A percentile compares a stretch with the other conserved stretches of the same genome.
Evolutionary conservation across 2,797 vertebrate genomes (phyloP).

Genomic region (Percopsis omiscomaycus): DNA sequence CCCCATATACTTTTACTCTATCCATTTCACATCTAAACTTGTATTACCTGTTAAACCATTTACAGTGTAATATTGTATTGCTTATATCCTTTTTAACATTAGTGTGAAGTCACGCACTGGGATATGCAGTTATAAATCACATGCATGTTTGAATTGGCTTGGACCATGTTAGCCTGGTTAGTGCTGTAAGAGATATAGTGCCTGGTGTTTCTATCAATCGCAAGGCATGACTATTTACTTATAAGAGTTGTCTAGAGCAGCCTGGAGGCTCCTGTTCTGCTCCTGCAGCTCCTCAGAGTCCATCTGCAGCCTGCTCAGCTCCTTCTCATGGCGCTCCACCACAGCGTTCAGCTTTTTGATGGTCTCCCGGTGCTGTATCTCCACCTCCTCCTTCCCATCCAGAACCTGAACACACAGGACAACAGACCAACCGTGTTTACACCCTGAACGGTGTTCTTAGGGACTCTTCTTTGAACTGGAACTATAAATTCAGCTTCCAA

Average conservation of each 20-base stretch:
- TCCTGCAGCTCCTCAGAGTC: constrained; percentile 88
- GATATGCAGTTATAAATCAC: not conserved
- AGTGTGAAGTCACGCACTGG: not conserved
- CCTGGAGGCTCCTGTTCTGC: constrained; percentile 88
- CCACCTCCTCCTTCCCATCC: constrained; percentile 95
- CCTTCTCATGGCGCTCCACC: constrained; percentile 92
- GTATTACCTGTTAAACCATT: too few species aligned
- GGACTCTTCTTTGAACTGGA: not conserved
- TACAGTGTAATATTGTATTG: too few species aligned
- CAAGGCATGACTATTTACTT: constrained; percentile 77
- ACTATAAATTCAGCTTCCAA: not conserved
- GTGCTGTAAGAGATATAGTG: not conserved
- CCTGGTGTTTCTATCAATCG: not conserved
- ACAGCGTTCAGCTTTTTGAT: constrained; percentile 91
- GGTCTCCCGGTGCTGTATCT: constrained; percentile 95
- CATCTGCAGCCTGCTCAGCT: constrained; percentile 79
- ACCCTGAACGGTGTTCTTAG: too few species aligned
- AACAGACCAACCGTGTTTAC: too few species aligned
- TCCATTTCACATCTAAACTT: too few species aligned
- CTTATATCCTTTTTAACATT: too few species aligned
- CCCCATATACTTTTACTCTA: too few species aligned
- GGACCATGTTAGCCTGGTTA: not conserved
- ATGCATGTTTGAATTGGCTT: not conserved
- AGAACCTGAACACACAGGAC: constrained; percentile 78
- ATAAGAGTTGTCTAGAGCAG: constrained; percentile 90